Evolutionary conservation across 1,140 invertebrate genomes (phyloP).

Genomic region (Bombus picipes): DNA sequence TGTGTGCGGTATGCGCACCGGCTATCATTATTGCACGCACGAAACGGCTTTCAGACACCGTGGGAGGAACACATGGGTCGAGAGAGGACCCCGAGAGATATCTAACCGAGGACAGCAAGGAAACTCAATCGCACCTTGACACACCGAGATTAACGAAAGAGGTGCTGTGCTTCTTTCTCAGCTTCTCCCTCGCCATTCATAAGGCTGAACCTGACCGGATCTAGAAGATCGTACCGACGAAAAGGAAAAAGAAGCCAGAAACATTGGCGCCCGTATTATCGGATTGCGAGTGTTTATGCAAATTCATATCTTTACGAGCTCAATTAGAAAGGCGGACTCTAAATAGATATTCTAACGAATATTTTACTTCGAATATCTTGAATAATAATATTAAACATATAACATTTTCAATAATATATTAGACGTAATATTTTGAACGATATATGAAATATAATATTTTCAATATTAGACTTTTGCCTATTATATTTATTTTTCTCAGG

Average conservation of each 20-base stretch:
- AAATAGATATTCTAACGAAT: no score
- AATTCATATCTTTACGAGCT: no score
- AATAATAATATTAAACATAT: no score
- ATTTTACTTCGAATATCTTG: no score
- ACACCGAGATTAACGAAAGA: constrained; percentile 21
- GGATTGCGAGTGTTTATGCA: not conserved
- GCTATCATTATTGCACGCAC: constrained; percentile 19
- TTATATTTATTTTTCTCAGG: no score
- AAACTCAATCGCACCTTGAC: constrained; percentile 21
- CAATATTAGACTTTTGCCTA: no score
- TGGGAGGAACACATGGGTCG: constrained; percentile 9
- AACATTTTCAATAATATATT: no score
- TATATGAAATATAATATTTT: no score
- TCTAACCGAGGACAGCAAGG: constrained; percentile 7
- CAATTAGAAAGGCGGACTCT: no score
- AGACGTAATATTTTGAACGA: no score
- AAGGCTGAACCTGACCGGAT: not conserved
- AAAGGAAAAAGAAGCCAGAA: not conserved
- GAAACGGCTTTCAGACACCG: constrained; percentile 24
- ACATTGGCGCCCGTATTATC: not conserved
- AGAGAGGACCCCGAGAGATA: constrained; percentile 7
- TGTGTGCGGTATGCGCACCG: not conserved
- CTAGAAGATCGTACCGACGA: not conserved
- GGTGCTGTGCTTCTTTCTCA: not conserved
- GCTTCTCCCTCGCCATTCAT: constrained; percentile 10